Conservation (phyloP, 2,797 vertebrate species). For the Hydrocynus forskahlii region DNA sequence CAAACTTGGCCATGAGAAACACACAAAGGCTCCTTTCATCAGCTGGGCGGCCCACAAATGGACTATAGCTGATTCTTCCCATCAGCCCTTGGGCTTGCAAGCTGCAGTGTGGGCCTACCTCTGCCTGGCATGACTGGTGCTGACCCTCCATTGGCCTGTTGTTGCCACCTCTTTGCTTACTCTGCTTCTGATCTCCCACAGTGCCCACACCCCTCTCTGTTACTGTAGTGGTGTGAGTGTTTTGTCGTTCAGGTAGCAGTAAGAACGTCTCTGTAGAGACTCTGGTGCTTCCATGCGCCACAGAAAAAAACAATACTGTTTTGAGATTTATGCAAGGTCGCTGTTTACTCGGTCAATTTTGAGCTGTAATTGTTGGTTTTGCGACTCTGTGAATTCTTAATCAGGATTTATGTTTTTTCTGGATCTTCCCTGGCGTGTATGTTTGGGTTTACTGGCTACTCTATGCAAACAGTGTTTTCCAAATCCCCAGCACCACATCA, state of each 20-base stretch:
- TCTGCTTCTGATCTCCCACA: background rate
- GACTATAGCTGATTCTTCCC: conserved; percentile 75
- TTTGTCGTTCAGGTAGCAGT: conserved; percentile 10
- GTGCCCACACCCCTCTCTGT: background rate
- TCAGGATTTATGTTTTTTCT: conserved; percentile 64
- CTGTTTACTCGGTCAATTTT: conserved; percentile 65
- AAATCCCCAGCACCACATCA: conserved; percentile 60
- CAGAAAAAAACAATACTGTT: conserved; percentile 50
- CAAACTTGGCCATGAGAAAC: conserved; percentile 84
- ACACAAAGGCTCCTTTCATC: conserved; percentile 89
- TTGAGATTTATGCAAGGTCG: conserved; percentile 58
- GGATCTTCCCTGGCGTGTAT: conserved; percentile 60
- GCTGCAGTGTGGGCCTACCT: conserved; percentile 30
- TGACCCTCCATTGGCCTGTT: conserved; percentile 18
- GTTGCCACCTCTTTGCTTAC: background rate
- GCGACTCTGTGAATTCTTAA: conserved; percentile 66
- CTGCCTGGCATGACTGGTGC: conserved; percentile 20
- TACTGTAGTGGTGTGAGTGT: background rate
- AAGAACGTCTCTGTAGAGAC: conserved; percentile 27
- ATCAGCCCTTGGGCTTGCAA: conserved; percentile 47
- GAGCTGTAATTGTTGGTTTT: conserved; percentile 69
- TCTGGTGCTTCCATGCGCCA: conserved; percentile 34
- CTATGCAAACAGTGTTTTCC: conserved; percentile 62
- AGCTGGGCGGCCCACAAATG: conserved; percentile 78
- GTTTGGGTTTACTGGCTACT: conserved; percentile 65